Evolutionary conservation across 2,797 vertebrate species (phyloP), one percentile per base, ranked within the genome.

Genomic region (Neomorphus geoffroyi): DNA sequence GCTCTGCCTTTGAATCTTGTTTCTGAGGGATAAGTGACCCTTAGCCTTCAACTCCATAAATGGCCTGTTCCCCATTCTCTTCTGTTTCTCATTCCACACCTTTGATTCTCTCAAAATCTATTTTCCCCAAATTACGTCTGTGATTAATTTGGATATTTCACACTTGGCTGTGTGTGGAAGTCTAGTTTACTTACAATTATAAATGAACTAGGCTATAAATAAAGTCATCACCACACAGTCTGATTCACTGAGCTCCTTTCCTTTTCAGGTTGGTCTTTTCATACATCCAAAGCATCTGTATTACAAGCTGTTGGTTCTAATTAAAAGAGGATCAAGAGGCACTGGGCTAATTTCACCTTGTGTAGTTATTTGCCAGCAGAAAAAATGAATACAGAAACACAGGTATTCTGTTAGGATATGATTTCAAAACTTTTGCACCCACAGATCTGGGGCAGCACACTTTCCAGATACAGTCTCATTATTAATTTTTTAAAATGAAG

Each of bases 121-220:
- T 90, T 88, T 87, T 80, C 69, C 35, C 35, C 62, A 84, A 66
- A 77, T 88, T 79, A 75, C 1, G 0, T 64, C 85, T 35, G 16
- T 72, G 72, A 93, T 94, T 94, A 94, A 94, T 92, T 88, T 90
- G 80, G 87, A 23, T 95, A 96, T 84, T 96, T 93, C 85, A 91
- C 85, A 91, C 73, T 77, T 93, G 93, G 32, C 72, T 81, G 80
- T 84, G 66, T 90, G 60, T 67, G 71, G 80, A 86, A 96, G 70
- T 86, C 77, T 79, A 71, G 62, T 93, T 95, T 94, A 81, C 48
- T 88, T 88, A 84, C 26, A 94, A 72, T 70, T 10, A 2, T 72
- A 91, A 94, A 90, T 79, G 54, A 95, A 70, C 57, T 32, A 48
- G 46, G 46, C 58, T 93, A 92, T 84, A 92, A 96, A 95, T 93